A percentile compares a stretch with the other conserved stretches of the same genome.
phyloP scores from a whole-genome alignment of 2,113 vertebrate genomes.

The Strigops habroptila region DNA sequence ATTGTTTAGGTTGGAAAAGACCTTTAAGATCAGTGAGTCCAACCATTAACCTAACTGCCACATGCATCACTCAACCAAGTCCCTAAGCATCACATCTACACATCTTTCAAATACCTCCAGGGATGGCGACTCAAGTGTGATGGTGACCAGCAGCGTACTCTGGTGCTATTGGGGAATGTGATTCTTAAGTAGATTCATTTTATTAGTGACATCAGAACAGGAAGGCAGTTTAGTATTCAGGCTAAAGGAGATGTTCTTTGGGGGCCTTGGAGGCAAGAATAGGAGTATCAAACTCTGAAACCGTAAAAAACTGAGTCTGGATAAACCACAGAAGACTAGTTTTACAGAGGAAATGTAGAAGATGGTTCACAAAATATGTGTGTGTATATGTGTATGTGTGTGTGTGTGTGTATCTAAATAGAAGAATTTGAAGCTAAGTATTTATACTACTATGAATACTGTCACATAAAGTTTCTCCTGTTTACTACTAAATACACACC shows the following conservation, averaged over 20 bases:
- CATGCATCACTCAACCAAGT: too few species aligned
- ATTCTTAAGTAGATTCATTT: background rate
- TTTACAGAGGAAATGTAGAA: background rate
- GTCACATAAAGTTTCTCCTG: background rate
- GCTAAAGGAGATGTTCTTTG: background rate
- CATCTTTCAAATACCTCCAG: rapidly evolving
- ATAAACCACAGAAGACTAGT: background rate
- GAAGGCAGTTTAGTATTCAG: background rate
- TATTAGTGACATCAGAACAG: background rate
- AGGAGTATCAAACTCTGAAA: background rate
- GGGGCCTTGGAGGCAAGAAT: background rate
- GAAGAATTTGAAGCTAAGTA: background rate
- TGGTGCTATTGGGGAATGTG: background rate
- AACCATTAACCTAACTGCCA: background rate
- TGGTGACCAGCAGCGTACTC: background rate
- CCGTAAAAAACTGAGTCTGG: background rate
- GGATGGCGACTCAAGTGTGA: background rate
- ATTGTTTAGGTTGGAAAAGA: background rate
- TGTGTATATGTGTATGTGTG: rapidly evolving
- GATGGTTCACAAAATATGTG: background rate
- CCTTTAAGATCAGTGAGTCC: background rate
- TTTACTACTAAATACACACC: background rate
- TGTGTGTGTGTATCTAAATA: background rate
- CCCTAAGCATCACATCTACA: background rate
- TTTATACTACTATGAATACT: background rate